Evolutionary conservation across 2,888 invertebrate genomes (phyloP).

Genomic region (Stomorhina lunata): DNA sequence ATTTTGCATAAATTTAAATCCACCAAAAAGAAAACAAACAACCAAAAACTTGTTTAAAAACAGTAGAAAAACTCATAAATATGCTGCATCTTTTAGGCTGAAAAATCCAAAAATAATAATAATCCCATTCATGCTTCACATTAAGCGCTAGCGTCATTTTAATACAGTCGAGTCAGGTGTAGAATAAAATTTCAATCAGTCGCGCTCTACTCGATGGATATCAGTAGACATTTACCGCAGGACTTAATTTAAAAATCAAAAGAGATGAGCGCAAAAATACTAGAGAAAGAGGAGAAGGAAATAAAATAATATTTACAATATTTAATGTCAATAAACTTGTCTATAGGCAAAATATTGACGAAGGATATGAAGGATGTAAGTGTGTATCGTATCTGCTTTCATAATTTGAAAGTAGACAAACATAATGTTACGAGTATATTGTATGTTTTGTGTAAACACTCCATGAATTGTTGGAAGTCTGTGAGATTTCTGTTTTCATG

Average conservation of each 20-base stretch:
- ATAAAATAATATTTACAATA: not conserved
- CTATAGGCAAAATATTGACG: not conserved
- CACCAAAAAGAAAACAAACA: too few relatives aligned
- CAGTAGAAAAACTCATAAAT: not conserved
- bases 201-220: not conserved
- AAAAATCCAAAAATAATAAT: not conserved
- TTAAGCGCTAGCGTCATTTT: not conserved
- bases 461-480: not conserved
- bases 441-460: not conserved
- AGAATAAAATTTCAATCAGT: constrained; percentile 11
- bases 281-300: not conserved
- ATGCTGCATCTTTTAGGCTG: not conserved
- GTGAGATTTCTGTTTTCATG: too few relatives aligned
- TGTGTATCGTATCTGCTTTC: not conserved
- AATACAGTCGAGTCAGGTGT: constrained; percentile 4
- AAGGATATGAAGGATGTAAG: not conserved
- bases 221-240: constrained; percentile 33
- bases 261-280: not conserved
- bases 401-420: not conserved
- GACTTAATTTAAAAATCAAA: constrained; percentile 14
- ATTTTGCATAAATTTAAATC: not conserved
- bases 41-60: not conserved
- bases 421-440: too few relatives aligned
- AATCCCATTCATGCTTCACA: not conserved
- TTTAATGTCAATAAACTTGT: not conserved